phyloP scores from a whole-genome alignment of 2,797 vertebrate genomes.

The Buphagus erythrorhynchus region DNA sequence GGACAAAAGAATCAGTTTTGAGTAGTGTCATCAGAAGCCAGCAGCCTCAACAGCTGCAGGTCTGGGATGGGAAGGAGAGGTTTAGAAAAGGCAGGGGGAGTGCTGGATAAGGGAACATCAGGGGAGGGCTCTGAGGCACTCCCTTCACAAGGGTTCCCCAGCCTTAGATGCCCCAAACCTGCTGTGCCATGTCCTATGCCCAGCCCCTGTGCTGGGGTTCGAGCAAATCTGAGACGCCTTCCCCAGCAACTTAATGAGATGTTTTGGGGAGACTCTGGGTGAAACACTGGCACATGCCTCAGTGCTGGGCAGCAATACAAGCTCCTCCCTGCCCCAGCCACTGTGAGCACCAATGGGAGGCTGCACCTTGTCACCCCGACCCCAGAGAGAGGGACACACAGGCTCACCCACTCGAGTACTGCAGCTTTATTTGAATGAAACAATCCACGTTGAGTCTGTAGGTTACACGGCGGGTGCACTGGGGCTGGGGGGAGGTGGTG shows the following conservation, averaged over 20 bases:
- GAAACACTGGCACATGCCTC: background rate
- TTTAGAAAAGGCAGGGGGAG: background rate
- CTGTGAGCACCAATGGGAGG: background rate
- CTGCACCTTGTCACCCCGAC: background rate
- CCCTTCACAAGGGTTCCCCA: background rate
- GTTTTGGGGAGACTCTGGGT: background rate
- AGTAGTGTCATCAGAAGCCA: background rate
- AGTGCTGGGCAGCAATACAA: background rate
- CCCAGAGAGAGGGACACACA: conserved; percentile 11
- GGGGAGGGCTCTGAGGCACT: background rate
- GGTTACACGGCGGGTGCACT: conserved; percentile 43
- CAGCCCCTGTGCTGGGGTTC: fast-evolving
- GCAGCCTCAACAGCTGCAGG: background rate
- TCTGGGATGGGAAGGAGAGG: background rate
- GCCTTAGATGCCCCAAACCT: background rate
- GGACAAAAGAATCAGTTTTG: background rate
- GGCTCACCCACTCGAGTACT: conserved; percentile 61
- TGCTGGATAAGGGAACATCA: background rate
- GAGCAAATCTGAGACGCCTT: background rate
- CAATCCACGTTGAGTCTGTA: conserved; percentile 70
- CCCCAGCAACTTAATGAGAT: background rate
- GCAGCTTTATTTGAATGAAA: conserved; percentile 81
- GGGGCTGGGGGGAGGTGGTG: background rate
- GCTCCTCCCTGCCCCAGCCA: background rate
- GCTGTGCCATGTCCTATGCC: fast-evolving